A percentile compares a stretch with the other conserved stretches of the same genome.
phyloP scores from a whole-genome alignment of 2,797 vertebrate species.

The Hydrocynus forskahlii region DNA sequence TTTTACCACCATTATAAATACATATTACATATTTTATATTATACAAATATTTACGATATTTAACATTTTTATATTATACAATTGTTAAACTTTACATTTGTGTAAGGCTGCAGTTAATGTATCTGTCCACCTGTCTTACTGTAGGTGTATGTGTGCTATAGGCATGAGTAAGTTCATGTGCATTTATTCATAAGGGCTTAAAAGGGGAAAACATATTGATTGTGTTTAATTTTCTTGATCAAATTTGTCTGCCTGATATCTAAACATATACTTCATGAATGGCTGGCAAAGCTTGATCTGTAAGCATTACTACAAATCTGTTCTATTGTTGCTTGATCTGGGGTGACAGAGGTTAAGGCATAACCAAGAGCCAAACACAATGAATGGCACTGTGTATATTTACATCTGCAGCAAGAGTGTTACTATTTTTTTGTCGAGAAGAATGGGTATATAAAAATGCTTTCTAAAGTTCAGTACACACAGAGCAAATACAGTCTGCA shows the following conservation, averaged over 20 bases:
- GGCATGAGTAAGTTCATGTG: slow-evolving; percentile 55
- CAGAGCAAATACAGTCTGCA: neutral
- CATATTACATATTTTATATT: no score
- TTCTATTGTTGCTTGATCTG: slow-evolving; percentile 65
- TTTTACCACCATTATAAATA: no score
- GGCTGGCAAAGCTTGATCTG: slow-evolving; percentile 68
- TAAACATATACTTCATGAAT: slow-evolving; percentile 64
- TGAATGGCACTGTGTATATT: slow-evolving; percentile 22
- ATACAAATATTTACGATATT: no score
- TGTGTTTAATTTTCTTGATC: slow-evolving; percentile 61
- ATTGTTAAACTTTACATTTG: no score
- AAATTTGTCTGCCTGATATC: slow-evolving; percentile 76
- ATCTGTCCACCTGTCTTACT: no score
- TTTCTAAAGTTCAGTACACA: neutral
- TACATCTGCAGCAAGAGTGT: neutral
- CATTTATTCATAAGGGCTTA: slow-evolving; percentile 50
- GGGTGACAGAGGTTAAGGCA: slow-evolving; percentile 63
- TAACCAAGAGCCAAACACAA: slow-evolving; percentile 53
- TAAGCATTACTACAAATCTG: slow-evolving; percentile 76
- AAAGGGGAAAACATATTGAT: slow-evolving; percentile 68
- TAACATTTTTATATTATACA: no score
- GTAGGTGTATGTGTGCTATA: no score
- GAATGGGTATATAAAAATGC: neutral
- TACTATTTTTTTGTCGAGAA: neutral
- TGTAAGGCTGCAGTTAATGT: no score